Conservation (phyloP, 2,797 vertebrate genomes). For the Xiphophorus birchmanni region DNA sequence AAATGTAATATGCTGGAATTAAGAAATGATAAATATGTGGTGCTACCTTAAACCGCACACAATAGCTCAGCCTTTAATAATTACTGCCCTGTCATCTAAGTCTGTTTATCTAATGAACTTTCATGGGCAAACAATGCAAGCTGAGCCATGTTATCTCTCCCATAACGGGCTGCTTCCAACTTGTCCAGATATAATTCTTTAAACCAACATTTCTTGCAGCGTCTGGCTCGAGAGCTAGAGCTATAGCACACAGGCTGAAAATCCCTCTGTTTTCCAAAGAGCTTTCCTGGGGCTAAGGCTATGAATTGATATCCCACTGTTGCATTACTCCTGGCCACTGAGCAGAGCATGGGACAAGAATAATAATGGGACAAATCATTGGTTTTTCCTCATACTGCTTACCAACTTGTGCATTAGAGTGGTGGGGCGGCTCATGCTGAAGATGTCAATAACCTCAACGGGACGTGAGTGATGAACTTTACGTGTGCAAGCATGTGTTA, state of each 20-base stretch:
- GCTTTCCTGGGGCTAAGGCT: constrained; percentile 74
- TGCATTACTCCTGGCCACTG: constrained; percentile 73
- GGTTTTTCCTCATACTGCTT: constrained; percentile 56
- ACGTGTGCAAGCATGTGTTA: constrained; percentile 39
- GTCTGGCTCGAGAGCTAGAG: constrained; percentile 53
- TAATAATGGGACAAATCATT: constrained; percentile 70
- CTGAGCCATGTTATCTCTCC: constrained; percentile 25
- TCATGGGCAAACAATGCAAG: constrained; percentile 43
- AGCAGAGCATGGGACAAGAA: constrained; percentile 63
- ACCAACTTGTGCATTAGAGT: constrained; percentile 39
- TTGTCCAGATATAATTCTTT: constrained; percentile 48
- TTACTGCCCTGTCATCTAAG: constrained; percentile 29
- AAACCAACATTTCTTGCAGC: constrained; percentile 45
- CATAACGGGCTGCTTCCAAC: constrained; percentile 41
- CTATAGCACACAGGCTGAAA: constrained; percentile 62
- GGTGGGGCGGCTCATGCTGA: constrained; percentile 25
- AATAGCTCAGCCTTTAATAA: constrained; percentile 38
- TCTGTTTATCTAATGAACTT: constrained; percentile 35
- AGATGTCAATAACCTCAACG: constrained; percentile 59
- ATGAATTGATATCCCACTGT: constrained; percentile 77
- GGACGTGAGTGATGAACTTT: constrained; percentile 46
- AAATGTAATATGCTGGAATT: neutral
- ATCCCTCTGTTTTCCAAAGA: constrained; percentile 74
- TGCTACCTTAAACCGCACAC: neutral
- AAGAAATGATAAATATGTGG: constrained; percentile 10